These are phyloP conservation scores for Semaprochilodus insignis DNA, from an alignment of 2,797 vertebrate genomes.

Conservation along the genomic window DNA sequence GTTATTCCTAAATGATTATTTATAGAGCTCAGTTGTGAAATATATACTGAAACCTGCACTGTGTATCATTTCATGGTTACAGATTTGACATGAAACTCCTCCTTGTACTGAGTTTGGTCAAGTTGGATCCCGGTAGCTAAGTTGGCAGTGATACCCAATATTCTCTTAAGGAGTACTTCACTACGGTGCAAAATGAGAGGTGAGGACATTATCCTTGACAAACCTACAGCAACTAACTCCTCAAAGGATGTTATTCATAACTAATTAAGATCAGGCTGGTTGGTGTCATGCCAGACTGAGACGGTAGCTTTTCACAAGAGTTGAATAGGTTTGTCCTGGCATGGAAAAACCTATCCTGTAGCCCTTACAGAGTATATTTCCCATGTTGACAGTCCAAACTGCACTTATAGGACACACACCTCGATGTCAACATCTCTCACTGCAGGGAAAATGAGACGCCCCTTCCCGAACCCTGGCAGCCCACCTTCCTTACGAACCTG, in stretches of 20 bases:
- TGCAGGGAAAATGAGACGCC: constrained; percentile 78
- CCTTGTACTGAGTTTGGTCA: not conserved
- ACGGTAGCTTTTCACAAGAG: constrained; percentile 70
- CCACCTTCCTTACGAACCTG: constrained; percentile 67
- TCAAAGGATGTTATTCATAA: constrained; percentile 86
- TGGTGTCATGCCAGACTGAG: constrained; percentile 70
- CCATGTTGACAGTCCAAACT: constrained; percentile 84
- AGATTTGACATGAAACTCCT: constrained; percentile 21
- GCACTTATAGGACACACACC: constrained; percentile 79
- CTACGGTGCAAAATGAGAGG: constrained; percentile 40
- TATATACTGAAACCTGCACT: not conserved
- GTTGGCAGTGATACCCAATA: constrained; percentile 37
- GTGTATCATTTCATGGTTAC: not conserved
- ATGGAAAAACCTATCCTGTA: constrained; percentile 72
- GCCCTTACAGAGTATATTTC: constrained; percentile 80
- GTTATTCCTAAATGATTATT: not conserved
- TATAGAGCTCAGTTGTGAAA: not conserved
- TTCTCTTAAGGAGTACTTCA: constrained; percentile 35
- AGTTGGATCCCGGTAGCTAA: constrained; percentile 23
- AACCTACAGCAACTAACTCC: constrained; percentile 73
- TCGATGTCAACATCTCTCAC: constrained; percentile 79
- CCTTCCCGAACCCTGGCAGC: constrained; percentile 72
- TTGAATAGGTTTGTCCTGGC: constrained; percentile 79
- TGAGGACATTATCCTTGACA: constrained; percentile 60
- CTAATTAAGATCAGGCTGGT: constrained; percentile 84